Conservation (phyloP, 2,888 invertebrate species). For the Pseudococcus longispinus region DNA sequence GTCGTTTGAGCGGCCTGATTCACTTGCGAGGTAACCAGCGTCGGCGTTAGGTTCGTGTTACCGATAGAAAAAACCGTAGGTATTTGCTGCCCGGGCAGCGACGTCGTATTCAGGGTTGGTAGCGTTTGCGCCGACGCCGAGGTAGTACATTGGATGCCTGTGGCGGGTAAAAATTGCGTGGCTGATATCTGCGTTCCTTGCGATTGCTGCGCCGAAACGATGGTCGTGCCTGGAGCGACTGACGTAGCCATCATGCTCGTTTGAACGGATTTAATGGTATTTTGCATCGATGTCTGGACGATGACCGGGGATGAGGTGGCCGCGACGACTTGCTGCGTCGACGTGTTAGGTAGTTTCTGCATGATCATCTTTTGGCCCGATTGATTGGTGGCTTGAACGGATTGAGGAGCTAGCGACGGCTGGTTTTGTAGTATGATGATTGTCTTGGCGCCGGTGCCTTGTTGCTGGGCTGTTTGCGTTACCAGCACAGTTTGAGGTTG, state of each 20-base stretch:
- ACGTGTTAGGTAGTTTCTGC: conserved; percentile 57
- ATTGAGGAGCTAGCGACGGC: conserved; percentile 64
- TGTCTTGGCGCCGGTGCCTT: conserved; percentile 72
- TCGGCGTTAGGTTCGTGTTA: background rate
- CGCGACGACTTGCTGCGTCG: conserved; percentile 58
- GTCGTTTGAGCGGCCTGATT: background rate
- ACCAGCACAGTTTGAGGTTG: conserved; percentile 72
- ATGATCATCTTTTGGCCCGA: conserved; percentile 59
- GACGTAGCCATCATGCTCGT: background rate
- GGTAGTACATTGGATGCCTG: background rate
- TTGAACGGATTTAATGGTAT: conserved; percentile 40
- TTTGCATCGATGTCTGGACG: conserved; percentile 32
- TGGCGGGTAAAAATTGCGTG: background rate
- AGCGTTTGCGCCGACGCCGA: background rate
- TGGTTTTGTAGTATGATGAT: conserved; percentile 75
- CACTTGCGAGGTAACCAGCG: background rate
- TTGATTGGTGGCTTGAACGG: conserved; percentile 60
- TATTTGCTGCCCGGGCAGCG: background rate
- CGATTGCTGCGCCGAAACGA: background rate
- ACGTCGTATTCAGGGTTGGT: background rate
- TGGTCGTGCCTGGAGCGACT: background rate
- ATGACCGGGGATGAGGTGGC: conserved; percentile 49
- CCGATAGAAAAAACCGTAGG: background rate
- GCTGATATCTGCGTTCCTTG: conserved; percentile 35
- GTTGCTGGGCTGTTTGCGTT: conserved; percentile 73